Percentiles rank a stretch among this genome's conserved stretches.
phyloP scores from a whole-genome alignment of 2,797 vertebrate genomes.

The Karalla daura region DNA sequence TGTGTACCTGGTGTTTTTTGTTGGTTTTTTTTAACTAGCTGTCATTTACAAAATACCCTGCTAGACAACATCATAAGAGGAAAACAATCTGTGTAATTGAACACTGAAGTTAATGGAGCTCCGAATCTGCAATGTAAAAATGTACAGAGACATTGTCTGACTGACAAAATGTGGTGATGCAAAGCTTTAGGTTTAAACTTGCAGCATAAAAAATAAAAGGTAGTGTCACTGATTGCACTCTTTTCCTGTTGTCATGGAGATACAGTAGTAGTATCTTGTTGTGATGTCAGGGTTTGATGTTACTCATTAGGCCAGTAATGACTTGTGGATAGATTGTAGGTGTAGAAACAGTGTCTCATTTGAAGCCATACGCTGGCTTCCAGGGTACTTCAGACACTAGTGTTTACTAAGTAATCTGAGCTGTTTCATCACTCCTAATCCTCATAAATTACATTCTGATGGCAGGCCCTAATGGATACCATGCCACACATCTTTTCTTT shows the following conservation, averaged over 20 bases:
- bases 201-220: background rate
- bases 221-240: conserved; percentile 5
- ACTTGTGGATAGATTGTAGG: conserved; percentile 65
- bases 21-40: conserved; percentile 13
- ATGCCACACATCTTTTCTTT: conserved; percentile 21
- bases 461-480: conserved; percentile 56
- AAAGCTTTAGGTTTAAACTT: conserved; percentile 26
- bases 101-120: conserved; percentile 32
- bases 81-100: conserved; percentile 58
- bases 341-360: conserved; percentile 57
- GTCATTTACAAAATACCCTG: conserved; percentile 38
- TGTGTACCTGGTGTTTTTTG: conserved; percentile 14
- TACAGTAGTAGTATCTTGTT: conserved; percentile 57
- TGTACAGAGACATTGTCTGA: conserved; percentile 20
- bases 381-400: conserved; percentile 46
- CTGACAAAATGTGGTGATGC: conserved; percentile 1
- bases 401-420: conserved; percentile 41
- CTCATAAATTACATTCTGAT: conserved; percentile 68
- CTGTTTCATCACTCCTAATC: conserved; percentile 61
- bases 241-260: conserved; percentile 75
- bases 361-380: conserved; percentile 30
- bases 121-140: conserved; percentile 38
- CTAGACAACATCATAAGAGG: conserved; percentile 42
- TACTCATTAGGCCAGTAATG: conserved; percentile 63
- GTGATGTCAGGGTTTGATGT: conserved; percentile 69